Percentiles rank a stretch among this genome's conserved stretches.
Evolutionary conservation across 2,888 invertebrate genomes (phyloP).

Genomic region (Hirtodrosophila alboralis): DNA sequence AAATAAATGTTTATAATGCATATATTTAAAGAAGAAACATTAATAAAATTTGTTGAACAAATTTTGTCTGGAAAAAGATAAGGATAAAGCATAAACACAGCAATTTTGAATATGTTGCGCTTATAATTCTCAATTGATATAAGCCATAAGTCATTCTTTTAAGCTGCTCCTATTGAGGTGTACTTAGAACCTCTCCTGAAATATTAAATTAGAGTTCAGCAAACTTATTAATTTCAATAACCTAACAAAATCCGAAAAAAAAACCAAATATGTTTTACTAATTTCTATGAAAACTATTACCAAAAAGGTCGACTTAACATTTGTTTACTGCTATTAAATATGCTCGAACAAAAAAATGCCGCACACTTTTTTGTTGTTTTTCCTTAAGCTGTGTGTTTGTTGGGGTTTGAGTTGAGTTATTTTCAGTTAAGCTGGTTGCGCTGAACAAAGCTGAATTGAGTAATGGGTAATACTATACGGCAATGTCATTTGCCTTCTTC

Average conservation of each 20-base stretch:
- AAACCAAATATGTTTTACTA: too few relatives aligned
- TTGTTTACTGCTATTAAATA: slow-evolving; percentile 11
- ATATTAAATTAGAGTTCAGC: too few relatives aligned
- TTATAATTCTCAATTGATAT: neutral
- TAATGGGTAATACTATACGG: slow-evolving; percentile 42
- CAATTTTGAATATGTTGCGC: neutral
- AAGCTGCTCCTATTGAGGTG: too few relatives aligned
- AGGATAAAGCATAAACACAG: too few relatives aligned
- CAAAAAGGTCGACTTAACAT: neutral
- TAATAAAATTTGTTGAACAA: too few relatives aligned
- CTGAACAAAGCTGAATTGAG: slow-evolving; percentile 26
- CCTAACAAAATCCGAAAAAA: too few relatives aligned
- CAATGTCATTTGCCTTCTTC: slow-evolving; percentile 35
- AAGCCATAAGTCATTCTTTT: too few relatives aligned
- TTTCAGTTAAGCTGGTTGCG: slow-evolving; percentile 27
- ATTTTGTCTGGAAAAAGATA: neutral
- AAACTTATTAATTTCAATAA: slow-evolving; percentile 1
- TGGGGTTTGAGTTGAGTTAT: slow-evolving; percentile 3
- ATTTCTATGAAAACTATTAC: neutral
- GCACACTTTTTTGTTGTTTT: slow-evolving; percentile 2
- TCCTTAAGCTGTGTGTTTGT: neutral
- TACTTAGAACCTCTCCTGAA: too few relatives aligned
- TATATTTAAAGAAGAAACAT: neutral
- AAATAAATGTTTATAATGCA: too few relatives aligned
- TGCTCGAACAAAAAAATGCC: slow-evolving; percentile 1